Evolutionary conservation across 2,797 vertebrate genomes (phyloP), one percentile per base, ranked within the genome.

Genomic region (Atherinosoma microstoma): DNA sequence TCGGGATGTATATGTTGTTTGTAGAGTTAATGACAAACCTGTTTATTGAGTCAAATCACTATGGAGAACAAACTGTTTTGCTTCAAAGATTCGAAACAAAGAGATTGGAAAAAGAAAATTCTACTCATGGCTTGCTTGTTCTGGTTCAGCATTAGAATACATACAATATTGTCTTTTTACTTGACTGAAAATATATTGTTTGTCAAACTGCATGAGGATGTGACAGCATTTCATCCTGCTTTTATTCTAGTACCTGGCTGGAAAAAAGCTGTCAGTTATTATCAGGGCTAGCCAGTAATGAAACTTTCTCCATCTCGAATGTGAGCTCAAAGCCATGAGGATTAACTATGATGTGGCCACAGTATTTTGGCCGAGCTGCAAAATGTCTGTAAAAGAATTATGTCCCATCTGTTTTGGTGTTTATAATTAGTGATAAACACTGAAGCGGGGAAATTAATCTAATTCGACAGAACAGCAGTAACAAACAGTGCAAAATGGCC

Each of bases 341-440:
- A 86, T 64, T 70, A 70, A 67, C 75, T 57, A 70, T 42, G 51
- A 86, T 83, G 73, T 78, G 73, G 79, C 77, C 79, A 71, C 70
- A 58, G 70, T 58, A 64, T 61, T 75, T 88, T 87, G 89, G 88
- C 87, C 60, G 20, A 30, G 67, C 73, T 57, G 70, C 78, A 81
- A 73, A 79, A 75, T 79, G 79, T 86, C 82, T 47, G 67, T 67
- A 75, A 79, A 84, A 84, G 51, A 82, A 91, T 86, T 87, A 85
- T 73, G 76, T 70, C 78, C 91, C 91, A 90, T 91, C 89, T 92
- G 87, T 75, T 90, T 77, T 75, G 70, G 75, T 82, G 77, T 88
- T 92, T 91, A 90, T 85, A 92, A 92, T 92, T 91, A 85, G 75
- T 73, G 78, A 74, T 82, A 87, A 92, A 92, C 58, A 64, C 69